A percentile compares a stretch with the other conserved stretches of the same genome.
Evolutionary conservation across 2,113 vertebrate genomes (phyloP).

Genomic region (Thermophis baileyi): DNA sequence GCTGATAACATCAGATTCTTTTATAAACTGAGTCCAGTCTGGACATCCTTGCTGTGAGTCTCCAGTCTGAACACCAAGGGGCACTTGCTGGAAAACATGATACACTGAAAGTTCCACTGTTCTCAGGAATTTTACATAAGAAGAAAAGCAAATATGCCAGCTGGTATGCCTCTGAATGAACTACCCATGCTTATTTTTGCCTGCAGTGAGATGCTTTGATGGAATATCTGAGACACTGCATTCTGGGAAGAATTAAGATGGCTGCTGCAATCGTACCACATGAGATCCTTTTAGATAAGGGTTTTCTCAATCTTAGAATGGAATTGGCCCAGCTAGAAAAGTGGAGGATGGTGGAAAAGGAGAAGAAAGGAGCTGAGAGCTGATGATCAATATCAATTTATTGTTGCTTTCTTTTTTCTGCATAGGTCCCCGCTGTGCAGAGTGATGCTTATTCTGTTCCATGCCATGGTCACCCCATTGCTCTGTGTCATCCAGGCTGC

Average conservation of each 20-base stretch:
- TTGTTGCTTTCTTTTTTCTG: not conserved
- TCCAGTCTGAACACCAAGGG: not conserved
- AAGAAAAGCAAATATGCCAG: not conserved
- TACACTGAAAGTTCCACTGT: not conserved
- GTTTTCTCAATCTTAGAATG: not conserved
- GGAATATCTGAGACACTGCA: not conserved
- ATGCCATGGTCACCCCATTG: slow-evolving; percentile 48
- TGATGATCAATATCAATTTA: not conserved
- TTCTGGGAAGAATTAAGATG: not conserved
- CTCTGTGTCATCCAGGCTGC: slow-evolving; percentile 41
- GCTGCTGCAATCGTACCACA: not conserved
- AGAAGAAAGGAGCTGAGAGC: not conserved
- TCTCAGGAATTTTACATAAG: not conserved
- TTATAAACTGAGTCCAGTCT: not conserved
- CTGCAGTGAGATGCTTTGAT: not conserved
- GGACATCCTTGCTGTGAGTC: not conserved
- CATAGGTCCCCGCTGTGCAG: slow-evolving; percentile 55
- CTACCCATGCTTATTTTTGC: not conserved
- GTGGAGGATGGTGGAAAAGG: not conserved
- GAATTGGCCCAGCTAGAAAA: not conserved
- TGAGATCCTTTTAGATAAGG: not conserved
- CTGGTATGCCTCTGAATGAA: not conserved
- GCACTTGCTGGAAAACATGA: not conserved
- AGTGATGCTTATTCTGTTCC: slow-evolving; percentile 57
- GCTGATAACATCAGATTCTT: not conserved